phyloP scores from a whole-genome alignment of 2,113 vertebrate genomes.

The Uropsilus gracilis region DNA sequence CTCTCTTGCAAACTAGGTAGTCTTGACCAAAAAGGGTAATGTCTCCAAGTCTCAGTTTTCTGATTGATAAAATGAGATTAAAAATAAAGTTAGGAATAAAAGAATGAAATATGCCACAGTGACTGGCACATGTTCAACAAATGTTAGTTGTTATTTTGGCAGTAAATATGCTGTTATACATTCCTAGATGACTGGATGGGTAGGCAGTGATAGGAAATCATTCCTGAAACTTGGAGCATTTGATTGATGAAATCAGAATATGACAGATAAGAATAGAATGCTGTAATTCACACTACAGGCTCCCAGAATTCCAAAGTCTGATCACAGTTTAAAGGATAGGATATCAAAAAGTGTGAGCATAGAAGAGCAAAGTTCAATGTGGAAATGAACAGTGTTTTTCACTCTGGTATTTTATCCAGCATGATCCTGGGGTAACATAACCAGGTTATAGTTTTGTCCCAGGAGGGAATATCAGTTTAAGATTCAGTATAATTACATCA shows the following conservation, averaged over 20 bases:
- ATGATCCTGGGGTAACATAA: not conserved
- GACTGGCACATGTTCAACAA: conserved; percentile 10
- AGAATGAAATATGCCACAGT: not conserved
- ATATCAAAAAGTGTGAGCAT: not conserved
- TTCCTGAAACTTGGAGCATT: conserved; percentile 29
- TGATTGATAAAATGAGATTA: conserved; percentile 21
- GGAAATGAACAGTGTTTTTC: not conserved
- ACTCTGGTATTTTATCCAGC: not conserved
- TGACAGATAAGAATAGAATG: not conserved
- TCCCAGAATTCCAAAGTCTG: not conserved
- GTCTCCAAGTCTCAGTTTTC: conserved; percentile 28
- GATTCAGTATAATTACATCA: not conserved
- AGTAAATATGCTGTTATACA: not conserved
- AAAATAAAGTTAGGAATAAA: conserved; percentile 44
- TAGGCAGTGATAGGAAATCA: conserved; percentile 39
- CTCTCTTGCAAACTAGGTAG: not conserved
- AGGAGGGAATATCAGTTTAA: not conserved
- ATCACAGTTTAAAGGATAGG: not conserved
- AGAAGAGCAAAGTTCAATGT: not conserved
- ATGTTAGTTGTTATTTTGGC: conserved; percentile 54
- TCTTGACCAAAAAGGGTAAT: not conserved
- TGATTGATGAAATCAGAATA: conserved; percentile 27
- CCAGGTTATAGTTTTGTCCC: not conserved
- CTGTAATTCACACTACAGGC: not conserved
- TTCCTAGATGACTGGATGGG: not conserved